phyloP scores from a whole-genome alignment of 2,888 invertebrate genomes.

The Tuta absoluta region DNA sequence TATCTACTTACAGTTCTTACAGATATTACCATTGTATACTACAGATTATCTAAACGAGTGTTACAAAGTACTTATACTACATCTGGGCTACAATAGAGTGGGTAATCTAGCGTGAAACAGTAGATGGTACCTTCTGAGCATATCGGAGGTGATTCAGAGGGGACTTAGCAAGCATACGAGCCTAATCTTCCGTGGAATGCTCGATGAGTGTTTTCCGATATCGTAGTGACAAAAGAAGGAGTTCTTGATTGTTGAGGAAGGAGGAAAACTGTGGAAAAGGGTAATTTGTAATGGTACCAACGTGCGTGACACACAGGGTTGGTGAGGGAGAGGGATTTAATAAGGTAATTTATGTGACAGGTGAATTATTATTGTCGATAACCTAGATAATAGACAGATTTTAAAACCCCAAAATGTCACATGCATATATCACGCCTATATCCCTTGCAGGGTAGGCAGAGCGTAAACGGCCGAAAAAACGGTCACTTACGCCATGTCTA shows the following conservation, averaged over 20 bases:
- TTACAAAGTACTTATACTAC: not conserved
- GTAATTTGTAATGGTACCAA: constrained; percentile 57
- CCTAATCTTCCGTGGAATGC: constrained; percentile 66
- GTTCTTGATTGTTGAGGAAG: constrained; percentile 23
- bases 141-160: constrained; percentile 38
- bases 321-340: not conserved
- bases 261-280: constrained; percentile 54
- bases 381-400: no score
- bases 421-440: no score
- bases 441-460: no score
- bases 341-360: not conserved
- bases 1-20: not conserved
- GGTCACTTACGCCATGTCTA: no score
- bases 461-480: no score
- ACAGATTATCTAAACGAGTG: constrained; percentile 8
- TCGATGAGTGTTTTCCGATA: constrained; percentile 53
- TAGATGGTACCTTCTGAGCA: constrained; percentile 32
- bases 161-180: constrained; percentile 51
- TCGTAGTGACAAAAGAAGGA: constrained; percentile 27
- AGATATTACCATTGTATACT: not conserved
- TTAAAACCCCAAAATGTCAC: no score
- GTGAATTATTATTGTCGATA: not conserved
- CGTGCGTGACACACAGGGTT: not conserved
- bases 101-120: constrained; percentile 54
- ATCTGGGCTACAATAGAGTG: constrained; percentile 18